A percentile compares a stretch with the other conserved stretches of the same genome.
phyloP scores from a whole-genome alignment of 1,140 invertebrate species.

The Brachionus rubens region DNA sequence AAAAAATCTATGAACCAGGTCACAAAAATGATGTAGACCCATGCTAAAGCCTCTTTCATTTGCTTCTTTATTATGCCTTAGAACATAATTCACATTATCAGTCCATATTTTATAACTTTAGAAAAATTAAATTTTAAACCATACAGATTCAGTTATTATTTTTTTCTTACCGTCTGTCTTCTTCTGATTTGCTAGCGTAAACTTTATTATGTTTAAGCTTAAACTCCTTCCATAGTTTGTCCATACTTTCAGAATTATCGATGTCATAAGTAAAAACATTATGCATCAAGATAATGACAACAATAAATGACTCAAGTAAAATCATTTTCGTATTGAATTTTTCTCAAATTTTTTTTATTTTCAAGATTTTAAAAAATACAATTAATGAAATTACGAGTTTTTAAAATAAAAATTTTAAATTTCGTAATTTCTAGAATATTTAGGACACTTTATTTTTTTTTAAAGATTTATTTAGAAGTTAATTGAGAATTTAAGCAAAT shows the following conservation, averaged over 20 bases:
- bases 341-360: neutral
- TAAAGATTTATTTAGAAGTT: no score
- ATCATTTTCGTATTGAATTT: neutral
- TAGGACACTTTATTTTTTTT: no score
- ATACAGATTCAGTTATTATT: neutral
- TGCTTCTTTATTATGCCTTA: conserved; percentile 9
- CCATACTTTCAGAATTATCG: conserved; percentile 4
- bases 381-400: no score
- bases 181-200: conserved; percentile 1
- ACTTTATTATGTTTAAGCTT: conserved; percentile 33
- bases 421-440: no score
- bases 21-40: conserved; percentile 31
- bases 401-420: no score
- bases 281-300: neutral
- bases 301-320: neutral
- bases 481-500: no score
- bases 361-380: neutral
- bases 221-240: conserved; percentile 21
- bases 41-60: neutral
- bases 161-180: neutral
- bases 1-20: no score
- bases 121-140: neutral
- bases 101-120: conserved; percentile 18
- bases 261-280: neutral
- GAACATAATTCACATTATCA: conserved; percentile 18